A percentile compares a stretch with the other conserved stretches of the same genome.
Evolutionary conservation across 2,888 invertebrate species (phyloP).

Genomic region (Clostera curtula): DNA sequence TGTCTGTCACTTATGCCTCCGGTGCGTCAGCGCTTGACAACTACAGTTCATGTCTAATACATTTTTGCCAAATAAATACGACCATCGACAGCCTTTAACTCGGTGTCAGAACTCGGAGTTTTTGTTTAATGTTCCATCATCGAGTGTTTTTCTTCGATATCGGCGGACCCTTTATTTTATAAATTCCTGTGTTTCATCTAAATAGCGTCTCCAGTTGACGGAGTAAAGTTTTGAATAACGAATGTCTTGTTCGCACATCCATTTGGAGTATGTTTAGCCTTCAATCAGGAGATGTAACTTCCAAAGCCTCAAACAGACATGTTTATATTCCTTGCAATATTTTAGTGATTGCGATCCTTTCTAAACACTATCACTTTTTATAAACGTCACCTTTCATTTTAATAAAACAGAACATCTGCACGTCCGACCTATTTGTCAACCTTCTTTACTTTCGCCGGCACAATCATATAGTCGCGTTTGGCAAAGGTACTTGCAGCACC

Average conservation of each 20-base stretch:
- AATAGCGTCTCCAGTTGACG: too few species aligned
- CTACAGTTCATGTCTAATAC: constrained; percentile 68
- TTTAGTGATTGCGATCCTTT: constrained; percentile 58
- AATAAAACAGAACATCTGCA: constrained; percentile 72
- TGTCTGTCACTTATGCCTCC: constrained; percentile 68
- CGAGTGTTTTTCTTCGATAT: constrained; percentile 30
- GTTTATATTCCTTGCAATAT: constrained; percentile 57
- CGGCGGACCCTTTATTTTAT: constrained; percentile 16
- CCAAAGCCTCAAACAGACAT: too few species aligned
- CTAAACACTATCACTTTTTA: constrained; percentile 57
- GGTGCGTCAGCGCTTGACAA: constrained; percentile 71
- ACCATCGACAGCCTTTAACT: too few species aligned
- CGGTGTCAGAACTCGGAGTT: too few species aligned
- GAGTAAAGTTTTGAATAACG: too few species aligned
- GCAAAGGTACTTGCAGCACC: constrained; percentile 49
- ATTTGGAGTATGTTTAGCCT: too few species aligned
- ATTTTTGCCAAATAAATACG: constrained; percentile 63
- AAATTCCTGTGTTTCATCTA: constrained; percentile 19
- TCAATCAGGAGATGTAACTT: too few species aligned
- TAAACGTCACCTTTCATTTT: constrained; percentile 71
- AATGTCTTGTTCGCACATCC: too few species aligned
- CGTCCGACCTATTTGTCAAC: constrained; percentile 73
- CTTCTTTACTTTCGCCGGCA: constrained; percentile 72
- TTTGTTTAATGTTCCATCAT: constrained; percentile 47
- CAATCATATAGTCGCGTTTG: constrained; percentile 68